Conservation (phyloP, 2,113 vertebrate species). For the Crotalus helleri region DNA sequence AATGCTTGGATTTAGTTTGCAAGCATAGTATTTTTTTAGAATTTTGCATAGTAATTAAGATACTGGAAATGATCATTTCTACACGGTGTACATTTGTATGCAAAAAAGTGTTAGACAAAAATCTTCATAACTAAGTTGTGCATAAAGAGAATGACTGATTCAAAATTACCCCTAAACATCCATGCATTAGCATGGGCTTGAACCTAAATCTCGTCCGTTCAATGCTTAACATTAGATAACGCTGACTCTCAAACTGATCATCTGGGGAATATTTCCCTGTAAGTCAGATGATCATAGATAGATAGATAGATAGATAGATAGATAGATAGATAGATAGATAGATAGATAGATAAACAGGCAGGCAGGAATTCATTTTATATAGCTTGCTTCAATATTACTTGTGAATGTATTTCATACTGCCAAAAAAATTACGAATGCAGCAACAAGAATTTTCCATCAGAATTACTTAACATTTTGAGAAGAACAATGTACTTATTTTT, state of each 20-base stretch:
- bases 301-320: neutral
- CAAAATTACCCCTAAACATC: neutral
- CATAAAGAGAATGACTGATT: neutral
- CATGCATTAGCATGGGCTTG: neutral
- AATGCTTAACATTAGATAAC: neutral
- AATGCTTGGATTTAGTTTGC: neutral
- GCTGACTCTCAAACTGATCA: neutral
- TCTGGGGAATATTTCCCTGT: no score
- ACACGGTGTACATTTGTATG: neutral
- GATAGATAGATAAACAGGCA: no score
- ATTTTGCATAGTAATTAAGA: neutral
- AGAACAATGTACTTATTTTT: neutral
- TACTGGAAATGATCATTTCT: neutral
- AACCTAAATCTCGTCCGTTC: neutral
- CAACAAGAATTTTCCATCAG: neutral
- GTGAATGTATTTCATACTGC: neutral
- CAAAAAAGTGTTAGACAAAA: neutral
- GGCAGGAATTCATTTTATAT: neutral
- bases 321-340: neutral
- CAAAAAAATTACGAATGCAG: neutral
- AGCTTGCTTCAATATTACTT: neutral
- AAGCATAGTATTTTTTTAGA: neutral
- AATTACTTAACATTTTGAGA: neutral
- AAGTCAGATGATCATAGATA: no score
- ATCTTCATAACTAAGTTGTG: neutral